These are phyloP conservation scores for Cephalotes varians DNA, from an alignment of 2,888 invertebrate genomes.

Conservation along the genomic window DNA sequence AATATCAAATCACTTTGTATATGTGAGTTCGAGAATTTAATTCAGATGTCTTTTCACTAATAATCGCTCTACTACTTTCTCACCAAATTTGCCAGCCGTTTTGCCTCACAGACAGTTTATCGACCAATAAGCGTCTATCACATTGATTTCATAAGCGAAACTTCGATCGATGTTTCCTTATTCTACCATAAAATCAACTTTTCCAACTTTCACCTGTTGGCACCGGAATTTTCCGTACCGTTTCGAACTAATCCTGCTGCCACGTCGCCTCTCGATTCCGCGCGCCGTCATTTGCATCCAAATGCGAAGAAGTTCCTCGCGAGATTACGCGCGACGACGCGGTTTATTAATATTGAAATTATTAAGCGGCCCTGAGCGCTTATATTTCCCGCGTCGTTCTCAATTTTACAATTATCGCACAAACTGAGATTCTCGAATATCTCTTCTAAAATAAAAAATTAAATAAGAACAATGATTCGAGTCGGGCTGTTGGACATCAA, in stretches of 20 bases:
- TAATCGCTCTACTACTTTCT: background rate
- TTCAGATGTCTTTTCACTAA: background rate
- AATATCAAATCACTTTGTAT: background rate
- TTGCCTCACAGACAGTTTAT: conserved; percentile 16
- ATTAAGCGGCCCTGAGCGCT: conserved; percentile 43
- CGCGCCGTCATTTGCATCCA: conserved; percentile 50
- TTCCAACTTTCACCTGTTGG: conserved; percentile 54
- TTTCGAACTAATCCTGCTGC: conserved; percentile 47
- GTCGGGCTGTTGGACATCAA: background rate
- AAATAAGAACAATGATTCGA: conserved; percentile 14
- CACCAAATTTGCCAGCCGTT: conserved; percentile 11
- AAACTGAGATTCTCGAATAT: conserved; percentile 13
- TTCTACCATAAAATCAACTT: conserved; percentile 55
- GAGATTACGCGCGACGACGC: conserved; percentile 51
- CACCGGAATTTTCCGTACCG: conserved; percentile 45
- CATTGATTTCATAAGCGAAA: conserved; percentile 54
- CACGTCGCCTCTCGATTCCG: conserved; percentile 43
- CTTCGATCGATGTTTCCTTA: conserved; percentile 45
- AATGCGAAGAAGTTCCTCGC: conserved; percentile 49
- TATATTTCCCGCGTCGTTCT: conserved; percentile 44
- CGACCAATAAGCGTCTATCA: conserved; percentile 30
- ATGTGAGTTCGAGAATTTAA: background rate
- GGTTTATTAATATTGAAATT: conserved; percentile 56
- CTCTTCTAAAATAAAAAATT: background rate
- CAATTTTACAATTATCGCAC: conserved; percentile 26